Evolutionary conservation across 1,140 invertebrate species (phyloP), one percentile per base, ranked within the genome.

Genomic region (Pemphigus obesinymphae): DNA sequence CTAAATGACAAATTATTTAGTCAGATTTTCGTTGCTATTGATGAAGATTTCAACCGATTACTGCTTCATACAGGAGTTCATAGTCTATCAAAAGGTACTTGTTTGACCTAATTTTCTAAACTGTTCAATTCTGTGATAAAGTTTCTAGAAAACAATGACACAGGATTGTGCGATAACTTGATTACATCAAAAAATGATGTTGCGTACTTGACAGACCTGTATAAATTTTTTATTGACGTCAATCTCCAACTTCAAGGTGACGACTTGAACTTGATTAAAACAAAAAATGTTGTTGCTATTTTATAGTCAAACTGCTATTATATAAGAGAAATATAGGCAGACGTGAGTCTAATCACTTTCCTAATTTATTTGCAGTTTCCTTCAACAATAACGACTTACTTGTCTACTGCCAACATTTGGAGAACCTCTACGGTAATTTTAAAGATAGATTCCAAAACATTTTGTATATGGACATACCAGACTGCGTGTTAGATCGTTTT

Each of bases 131-230:
- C 85, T 80, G 84, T 87, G 43, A 78, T 86, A 83, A 83, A 85
- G 83, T 85, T 87, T 81, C 76, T 85, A 37, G 83, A 85, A 85
- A 81, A 82, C 85, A 85, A 53, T 6, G 40, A 40, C 40, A 40
- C 40, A 40, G 58, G 34, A 26, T 82, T 85, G 45, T n/a, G 83
- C 45, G 40, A 83, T 70, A 85, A 85, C 58, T 78, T 85, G 50
- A 85, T 86, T 13, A 83, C 82, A 85, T 86, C 82, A 82, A 85
- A 86, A 78, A 86, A 85, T 85, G 85, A 85, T 83, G 86, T 86
- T 78, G 86, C 85, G 66, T 43, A 84, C 85, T 84, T 87, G 84
- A 85, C 85, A 70, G 85, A 86, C 72, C 82, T 85, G 43, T 85
- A 78, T 83, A 82, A 82, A 50, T 82, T 55, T 80, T 85, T 85